Conservation (phyloP, 2,888 invertebrate species). For the Gymnoscelis rufifasciata region DNA sequence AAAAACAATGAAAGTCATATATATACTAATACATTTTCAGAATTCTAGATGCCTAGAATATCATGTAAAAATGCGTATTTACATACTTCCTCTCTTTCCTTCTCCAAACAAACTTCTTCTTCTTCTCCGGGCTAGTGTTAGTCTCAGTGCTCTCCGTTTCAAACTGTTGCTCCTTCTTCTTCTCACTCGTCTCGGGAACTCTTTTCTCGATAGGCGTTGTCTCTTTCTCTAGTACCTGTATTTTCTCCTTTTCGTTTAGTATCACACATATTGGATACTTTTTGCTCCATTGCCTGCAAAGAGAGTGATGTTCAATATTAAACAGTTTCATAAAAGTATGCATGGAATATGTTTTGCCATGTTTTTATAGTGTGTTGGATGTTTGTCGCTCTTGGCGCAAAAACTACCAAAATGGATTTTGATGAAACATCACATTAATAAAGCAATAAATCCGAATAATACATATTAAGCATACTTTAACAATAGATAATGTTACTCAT, state of each 20-base stretch:
- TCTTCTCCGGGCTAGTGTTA: slow-evolving; percentile 69
- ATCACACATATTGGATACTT: slow-evolving; percentile 94
- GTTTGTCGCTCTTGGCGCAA: too few species aligned
- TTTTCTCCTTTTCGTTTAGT: slow-evolving; percentile 72
- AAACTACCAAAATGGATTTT: too few species aligned
- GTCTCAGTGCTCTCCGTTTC: slow-evolving; percentile 70
- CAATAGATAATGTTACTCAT: too few species aligned
- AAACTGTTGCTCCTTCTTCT: slow-evolving; percentile 50
- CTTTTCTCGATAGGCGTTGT: slow-evolving; percentile 51
- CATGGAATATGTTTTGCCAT: too few species aligned
- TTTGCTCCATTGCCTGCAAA: slow-evolving; percentile 88
- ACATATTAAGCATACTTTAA: too few species aligned
- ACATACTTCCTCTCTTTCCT: slow-evolving; percentile 66
- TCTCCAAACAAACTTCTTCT: slow-evolving; percentile 68
- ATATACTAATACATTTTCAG: too few species aligned
- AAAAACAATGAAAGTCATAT: background rate
- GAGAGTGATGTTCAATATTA: background rate
- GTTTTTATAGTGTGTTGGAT: too few species aligned
- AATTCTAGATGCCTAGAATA: too few species aligned
- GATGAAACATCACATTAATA: too few species aligned
- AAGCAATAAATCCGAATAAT: too few species aligned
- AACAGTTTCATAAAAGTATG: too few species aligned
- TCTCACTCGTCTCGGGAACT: slow-evolving; percentile 45
- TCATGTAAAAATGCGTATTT: too few species aligned
- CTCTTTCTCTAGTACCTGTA: slow-evolving; percentile 69